Conservation (phyloP, 1,140 invertebrate genomes). For the Caenorhabditis brenneri region DNA sequence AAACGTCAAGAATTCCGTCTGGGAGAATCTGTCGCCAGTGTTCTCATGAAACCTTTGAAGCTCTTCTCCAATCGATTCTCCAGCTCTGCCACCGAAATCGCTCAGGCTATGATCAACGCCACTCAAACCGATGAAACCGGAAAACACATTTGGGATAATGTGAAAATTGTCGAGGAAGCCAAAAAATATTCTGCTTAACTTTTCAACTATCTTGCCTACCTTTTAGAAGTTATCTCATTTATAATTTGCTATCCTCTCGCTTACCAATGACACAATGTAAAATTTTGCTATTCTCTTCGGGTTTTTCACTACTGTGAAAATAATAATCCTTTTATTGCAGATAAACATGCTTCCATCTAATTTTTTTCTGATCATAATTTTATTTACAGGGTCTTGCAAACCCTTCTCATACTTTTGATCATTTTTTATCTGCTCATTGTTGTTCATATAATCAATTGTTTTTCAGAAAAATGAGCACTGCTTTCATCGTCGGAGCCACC, state of each 20-base stretch:
- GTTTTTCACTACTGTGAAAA: too few relatives aligned
- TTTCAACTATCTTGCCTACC: too few relatives aligned
- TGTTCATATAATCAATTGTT: background rate
- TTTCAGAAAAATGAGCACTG: conserved; percentile 49
- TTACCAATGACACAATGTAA: too few relatives aligned
- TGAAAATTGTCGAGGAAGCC: background rate
- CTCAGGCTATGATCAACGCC: too few relatives aligned
- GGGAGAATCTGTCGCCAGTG: background rate
- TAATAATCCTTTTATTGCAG: background rate
- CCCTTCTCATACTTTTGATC: background rate
- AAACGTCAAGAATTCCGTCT: conserved; percentile 43
- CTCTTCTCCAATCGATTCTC: conserved; percentile 11
- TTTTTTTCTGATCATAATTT: background rate
- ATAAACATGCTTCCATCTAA: background rate
- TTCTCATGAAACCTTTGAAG: background rate
- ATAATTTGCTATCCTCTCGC: too few relatives aligned
- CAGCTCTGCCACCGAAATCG: background rate
- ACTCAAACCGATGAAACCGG: too few relatives aligned
- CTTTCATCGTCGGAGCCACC: conserved; percentile 73
- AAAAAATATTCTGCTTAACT: conserved; percentile 1
- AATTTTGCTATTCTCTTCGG: too few relatives aligned
- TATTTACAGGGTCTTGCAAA: background rate
- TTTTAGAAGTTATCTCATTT: too few relatives aligned
- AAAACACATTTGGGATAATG: too few relatives aligned
- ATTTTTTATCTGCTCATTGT: background rate